These are phyloP conservation scores for Paracentrotus lividus DNA, from an alignment of 53 echinoderm and acorn worm species.

Conservation along the genomic window DNA sequence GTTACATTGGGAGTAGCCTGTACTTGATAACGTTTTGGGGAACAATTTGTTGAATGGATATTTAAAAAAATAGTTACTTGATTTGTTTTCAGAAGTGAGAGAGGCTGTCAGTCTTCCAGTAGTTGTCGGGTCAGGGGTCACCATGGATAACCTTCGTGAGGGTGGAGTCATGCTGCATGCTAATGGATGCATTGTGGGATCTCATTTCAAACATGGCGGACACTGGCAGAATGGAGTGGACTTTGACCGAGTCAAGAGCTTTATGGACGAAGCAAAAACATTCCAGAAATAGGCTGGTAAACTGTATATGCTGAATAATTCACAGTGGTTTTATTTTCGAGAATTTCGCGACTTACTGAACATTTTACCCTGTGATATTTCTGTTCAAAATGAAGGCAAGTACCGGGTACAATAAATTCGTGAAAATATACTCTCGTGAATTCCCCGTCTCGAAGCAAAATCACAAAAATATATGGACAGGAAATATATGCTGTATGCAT, in stretches of 20 bases:
- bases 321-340: too few species aligned
- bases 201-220: conserved; percentile 88
- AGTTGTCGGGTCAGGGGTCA: conserved; percentile 94
- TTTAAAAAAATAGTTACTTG: neutral
- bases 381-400: too few species aligned
- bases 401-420: too few species aligned
- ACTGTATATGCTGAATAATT: neutral
- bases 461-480: too few species aligned
- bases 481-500: too few species aligned
- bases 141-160: conserved; percentile 77
- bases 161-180: conserved; percentile 74
- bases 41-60: neutral
- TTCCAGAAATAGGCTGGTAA: conserved; percentile 7
- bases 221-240: conserved; percentile 81
- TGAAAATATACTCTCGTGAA: too few species aligned
- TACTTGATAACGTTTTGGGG: neutral
- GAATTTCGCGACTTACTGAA: too few species aligned
- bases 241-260: conserved; percentile 74
- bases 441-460: too few species aligned
- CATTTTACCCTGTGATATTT: too few species aligned
- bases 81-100: conserved; percentile 81
- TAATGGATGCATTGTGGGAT: conserved; percentile 94
- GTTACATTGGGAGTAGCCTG: too few species aligned
- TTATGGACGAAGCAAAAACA: conserved; percentile 80
- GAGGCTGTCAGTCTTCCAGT: conserved; percentile 84